These are phyloP conservation scores for Gandaritis pyraliata DNA, from an alignment of 2,888 invertebrate genomes.

Conservation along the genomic window DNA sequence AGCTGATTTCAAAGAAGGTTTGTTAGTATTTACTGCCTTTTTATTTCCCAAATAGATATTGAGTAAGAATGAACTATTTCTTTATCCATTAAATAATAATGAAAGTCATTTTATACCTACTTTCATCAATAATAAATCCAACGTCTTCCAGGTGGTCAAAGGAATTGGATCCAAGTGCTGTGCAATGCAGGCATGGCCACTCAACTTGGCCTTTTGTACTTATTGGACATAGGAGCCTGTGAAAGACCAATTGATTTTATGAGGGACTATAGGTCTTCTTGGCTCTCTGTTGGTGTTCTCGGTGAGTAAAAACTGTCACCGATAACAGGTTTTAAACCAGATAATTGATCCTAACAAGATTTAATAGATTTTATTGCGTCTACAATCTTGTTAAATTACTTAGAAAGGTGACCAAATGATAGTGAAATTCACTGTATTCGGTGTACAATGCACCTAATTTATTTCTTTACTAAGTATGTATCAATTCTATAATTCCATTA, in stretches of 20 bases:
- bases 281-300: slow-evolving; percentile 91
- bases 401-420: too few relatives aligned
- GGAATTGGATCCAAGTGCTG: slow-evolving; percentile 95
- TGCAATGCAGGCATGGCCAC: slow-evolving; percentile 96
- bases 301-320: slow-evolving; percentile 69
- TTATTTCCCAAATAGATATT: too few relatives aligned
- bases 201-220: slow-evolving; percentile 89
- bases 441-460: too few relatives aligned
- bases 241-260: slow-evolving; percentile 92
- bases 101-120: neutral
- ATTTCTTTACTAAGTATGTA: too few relatives aligned
- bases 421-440: too few relatives aligned
- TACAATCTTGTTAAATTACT: too few relatives aligned
- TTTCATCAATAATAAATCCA: too few relatives aligned
- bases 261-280: slow-evolving; percentile 90
- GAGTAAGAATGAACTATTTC: too few relatives aligned
- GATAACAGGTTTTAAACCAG: too few relatives aligned
- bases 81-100: neutral
- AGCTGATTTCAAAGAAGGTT: slow-evolving; percentile 91
- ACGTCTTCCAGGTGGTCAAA: slow-evolving; percentile 87
- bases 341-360: too few relatives aligned
- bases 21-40: neutral
- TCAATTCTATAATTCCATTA: too few relatives aligned
- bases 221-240: slow-evolving; percentile 91
- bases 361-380: too few relatives aligned